phyloP scores from a whole-genome alignment of 2,888 invertebrate genomes.

The Napeogenes inachia region DNA sequence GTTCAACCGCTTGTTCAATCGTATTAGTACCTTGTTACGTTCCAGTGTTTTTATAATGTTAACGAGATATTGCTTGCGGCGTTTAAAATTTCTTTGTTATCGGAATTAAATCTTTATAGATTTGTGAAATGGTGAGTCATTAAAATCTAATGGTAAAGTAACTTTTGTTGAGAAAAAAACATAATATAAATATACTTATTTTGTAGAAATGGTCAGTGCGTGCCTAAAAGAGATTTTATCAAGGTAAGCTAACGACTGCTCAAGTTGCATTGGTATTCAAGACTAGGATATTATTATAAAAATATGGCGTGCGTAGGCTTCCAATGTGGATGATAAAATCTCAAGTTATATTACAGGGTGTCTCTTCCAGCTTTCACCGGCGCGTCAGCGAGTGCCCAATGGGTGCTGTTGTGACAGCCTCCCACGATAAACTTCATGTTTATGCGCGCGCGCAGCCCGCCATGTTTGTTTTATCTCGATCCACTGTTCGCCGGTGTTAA shows the following conservation, averaged over 20 bases:
- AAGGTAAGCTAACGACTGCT: slow-evolving; percentile 40
- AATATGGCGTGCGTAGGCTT: slow-evolving; percentile 63
- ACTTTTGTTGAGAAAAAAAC: too few species aligned
- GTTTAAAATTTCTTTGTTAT: background rate
- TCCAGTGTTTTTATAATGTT: slow-evolving; percentile 57
- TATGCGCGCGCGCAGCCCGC: slow-evolving; percentile 72
- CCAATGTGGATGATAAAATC: slow-evolving; percentile 60
- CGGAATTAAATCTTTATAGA: background rate
- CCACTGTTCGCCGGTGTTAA: slow-evolving; percentile 70
- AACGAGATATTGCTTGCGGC: slow-evolving; percentile 12
- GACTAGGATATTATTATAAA: slow-evolving; percentile 41
- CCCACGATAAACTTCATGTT: slow-evolving; percentile 74
- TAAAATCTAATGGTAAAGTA: background rate
- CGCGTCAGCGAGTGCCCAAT: slow-evolving; percentile 59
- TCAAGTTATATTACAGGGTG: slow-evolving; percentile 56
- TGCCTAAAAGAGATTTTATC: slow-evolving; percentile 37
- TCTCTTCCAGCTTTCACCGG: slow-evolving; percentile 68
- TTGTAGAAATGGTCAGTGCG: background rate
- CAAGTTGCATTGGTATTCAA: slow-evolving; percentile 35
- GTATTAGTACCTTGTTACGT: slow-evolving; percentile 66
- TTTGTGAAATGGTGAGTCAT: background rate
- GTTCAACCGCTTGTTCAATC: slow-evolving; percentile 54
- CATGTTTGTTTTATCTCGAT: slow-evolving; percentile 77
- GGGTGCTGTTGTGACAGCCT: slow-evolving; percentile 75
- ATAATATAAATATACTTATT: too few species aligned